Percentiles rank a stretch among this genome's conserved stretches.
phyloP scores from a whole-genome alignment of 1,140 invertebrate species.

The Dinoponera quadriceps region DNA sequence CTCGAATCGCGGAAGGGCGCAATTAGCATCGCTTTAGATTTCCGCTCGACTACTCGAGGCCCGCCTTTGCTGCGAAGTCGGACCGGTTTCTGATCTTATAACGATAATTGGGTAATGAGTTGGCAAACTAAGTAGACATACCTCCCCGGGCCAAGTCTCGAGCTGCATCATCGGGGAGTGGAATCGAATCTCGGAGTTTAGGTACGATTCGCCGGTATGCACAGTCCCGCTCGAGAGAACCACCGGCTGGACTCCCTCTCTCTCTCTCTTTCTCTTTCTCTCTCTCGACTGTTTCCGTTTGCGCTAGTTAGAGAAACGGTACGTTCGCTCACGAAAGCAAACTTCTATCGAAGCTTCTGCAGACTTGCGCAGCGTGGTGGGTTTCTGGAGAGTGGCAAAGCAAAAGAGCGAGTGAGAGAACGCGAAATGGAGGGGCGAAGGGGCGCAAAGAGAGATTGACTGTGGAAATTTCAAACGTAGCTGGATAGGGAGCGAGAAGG shows the following conservation, averaged over 20 bases:
- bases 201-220: slow-evolving; percentile 63
- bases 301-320: slow-evolving; percentile 48
- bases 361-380: slow-evolving; percentile 45
- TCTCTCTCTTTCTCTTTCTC: background rate
- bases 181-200: slow-evolving; percentile 64
- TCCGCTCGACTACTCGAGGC: slow-evolving; percentile 41
- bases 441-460: slow-evolving; percentile 61
- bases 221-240: slow-evolving; percentile 37
- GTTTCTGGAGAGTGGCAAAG: background rate
- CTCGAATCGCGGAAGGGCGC: slow-evolving; percentile 34
- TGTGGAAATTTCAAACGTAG: slow-evolving; percentile 48
- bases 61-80: slow-evolving; percentile 39
- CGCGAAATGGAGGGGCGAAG: background rate
- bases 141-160: slow-evolving; percentile 54
- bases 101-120: slow-evolving; percentile 71
- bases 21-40: slow-evolving; percentile 58
- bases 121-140: slow-evolving; percentile 71
- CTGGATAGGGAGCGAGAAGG: slow-evolving; percentile 37
- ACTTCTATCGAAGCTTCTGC: slow-evolving; percentile 56
- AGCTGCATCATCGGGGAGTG: slow-evolving; percentile 31
- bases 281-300: slow-evolving; percentile 63
- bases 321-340: slow-evolving; percentile 52
- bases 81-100: slow-evolving; percentile 61
- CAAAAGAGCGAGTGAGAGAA: background rate
- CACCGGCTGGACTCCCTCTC: slow-evolving; percentile 42